These are phyloP conservation scores for Notothenia coriiceps DNA, from an alignment of 2,113 vertebrate species.

Conservation along the genomic window DNA sequence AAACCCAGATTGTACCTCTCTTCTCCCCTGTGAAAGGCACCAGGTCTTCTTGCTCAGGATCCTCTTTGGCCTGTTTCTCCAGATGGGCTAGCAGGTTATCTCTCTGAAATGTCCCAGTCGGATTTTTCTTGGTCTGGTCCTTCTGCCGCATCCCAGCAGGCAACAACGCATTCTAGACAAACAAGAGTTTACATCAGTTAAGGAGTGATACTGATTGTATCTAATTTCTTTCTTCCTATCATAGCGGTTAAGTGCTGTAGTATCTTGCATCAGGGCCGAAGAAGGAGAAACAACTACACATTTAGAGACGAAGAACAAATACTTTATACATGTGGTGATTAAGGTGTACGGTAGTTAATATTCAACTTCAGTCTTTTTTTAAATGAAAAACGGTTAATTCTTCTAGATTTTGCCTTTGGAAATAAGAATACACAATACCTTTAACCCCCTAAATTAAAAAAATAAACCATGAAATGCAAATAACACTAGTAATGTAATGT, in stretches of 20 bases:
- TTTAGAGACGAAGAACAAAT: neutral
- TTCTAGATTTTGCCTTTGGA: neutral
- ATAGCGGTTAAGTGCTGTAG: neutral
- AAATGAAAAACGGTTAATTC: neutral
- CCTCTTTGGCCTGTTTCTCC: slow-evolving; percentile 95
- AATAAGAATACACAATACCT: neutral
- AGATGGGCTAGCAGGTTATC: slow-evolving; percentile 95
- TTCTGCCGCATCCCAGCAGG: slow-evolving; percentile 95
- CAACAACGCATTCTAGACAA: slow-evolving; percentile 90
- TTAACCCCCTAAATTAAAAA: neutral
- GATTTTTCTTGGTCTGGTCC: slow-evolving; percentile 96
- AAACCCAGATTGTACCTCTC: slow-evolving; percentile 85
- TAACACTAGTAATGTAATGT: no score
- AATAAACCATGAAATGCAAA: neutral
- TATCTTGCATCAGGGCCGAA: neutral
- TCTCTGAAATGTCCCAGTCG: slow-evolving; percentile 93
- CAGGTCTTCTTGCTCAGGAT: slow-evolving; percentile 94
- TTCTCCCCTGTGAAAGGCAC: slow-evolving; percentile 97
- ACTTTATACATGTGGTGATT: neutral
- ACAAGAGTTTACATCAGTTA: neutral
- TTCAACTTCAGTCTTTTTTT: neutral
- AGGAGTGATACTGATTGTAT: neutral
- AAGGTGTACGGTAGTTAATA: neutral
- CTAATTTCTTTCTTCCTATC: neutral
- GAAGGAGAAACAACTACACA: neutral